Base-by-base conservation (phyloP, 2,888 invertebrate genomes). In the Drosophila trichaetosa region DNA sequence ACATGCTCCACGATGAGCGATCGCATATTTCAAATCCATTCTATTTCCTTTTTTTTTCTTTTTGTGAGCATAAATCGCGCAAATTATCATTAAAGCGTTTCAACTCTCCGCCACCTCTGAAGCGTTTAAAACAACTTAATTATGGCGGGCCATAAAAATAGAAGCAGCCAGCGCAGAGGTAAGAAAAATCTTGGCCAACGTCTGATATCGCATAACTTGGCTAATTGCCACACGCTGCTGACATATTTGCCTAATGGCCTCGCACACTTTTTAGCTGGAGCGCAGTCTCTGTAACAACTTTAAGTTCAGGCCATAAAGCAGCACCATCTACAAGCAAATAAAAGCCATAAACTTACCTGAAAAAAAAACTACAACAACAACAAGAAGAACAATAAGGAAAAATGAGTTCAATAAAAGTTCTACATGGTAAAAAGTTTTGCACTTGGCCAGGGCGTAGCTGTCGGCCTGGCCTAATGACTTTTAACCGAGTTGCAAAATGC, bases 181-280 rank as follows among this genome's bases (percentile, higher is more conserved):
- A 49, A 67, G 69, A 73, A 60, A 69, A 67, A 72, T 79, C 79
- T 69, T 75, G 66, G 58, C 60, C 57, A 75, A 49, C 78, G 73
- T 68, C 73, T 76, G 75, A 78, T 78, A 80, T 72, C 82, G 71
- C 82, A 89, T 89, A 89, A 87, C 81, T 87, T 89, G 89, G 86
- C 89, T 87, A 87, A 87, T 87, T 87, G 89, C 86, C 87, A 88
- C 83, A 90, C 83, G 85, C 82, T 79, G 90, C 86, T 90, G 90
- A 87, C 87, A 87, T 85, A 87, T 87, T 90, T 88, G 83, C 88
- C 86, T 87, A 87, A 87, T 87, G 87, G 87, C 87, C 86, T 79
- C 87, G 69, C 80, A 80, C 79, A 81, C 76, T 79, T 79, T 74
- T 80, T 65, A 70, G 86, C 52, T 65, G 70, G 65, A 63, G 66